Base-by-base conservation (phyloP, 2,113 vertebrate species). In the Trogon surrucura region DNA sequence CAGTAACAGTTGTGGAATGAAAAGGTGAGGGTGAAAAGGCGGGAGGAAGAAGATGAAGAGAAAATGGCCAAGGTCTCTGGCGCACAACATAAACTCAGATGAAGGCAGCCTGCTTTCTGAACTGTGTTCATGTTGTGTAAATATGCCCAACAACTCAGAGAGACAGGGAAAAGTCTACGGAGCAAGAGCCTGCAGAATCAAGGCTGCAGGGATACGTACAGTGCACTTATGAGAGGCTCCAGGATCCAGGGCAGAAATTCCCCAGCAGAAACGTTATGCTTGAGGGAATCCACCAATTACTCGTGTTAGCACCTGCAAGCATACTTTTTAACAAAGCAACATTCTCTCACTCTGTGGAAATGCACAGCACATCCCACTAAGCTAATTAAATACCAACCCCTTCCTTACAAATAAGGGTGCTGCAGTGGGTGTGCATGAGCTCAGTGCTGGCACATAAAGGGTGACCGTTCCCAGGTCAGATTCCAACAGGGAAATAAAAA, bases 301-400 rank as follows among this genome's bases (percentile, higher is more conserved):
- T 94, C 75, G 45, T 93, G 88, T 94, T 91, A 91, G 82, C 93
- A 93, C 90, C 90, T 91, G 92, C 80, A 88, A 91, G 66, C 70
- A 53, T 34, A 66, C 29, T 30, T 94, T 95, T 71, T 61, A 93
- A 96, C 93, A 96, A 95, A 92, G 88, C 85, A 86, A 45, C 60
- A 66, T 90, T 96, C 80, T 88, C 53, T 94, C 80, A 50, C 72
- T 80, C 51, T 48, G 34, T 75, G 84, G 69, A 91, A 93, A 93
- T 0, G 15, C 53, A 61, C 23, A 44, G 69, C 61, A 53, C 25
- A 78, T 79, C 64, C 90, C 4, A 0, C 36, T 21, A 2, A 89
- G 85, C 67, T 94, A 90, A 94, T 90, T 91, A 95, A 95, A 93
- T 58, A 67, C n/a, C 72, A 88, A 27, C 51, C n/a, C 4, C 25